Evolutionary conservation across 2,888 invertebrate species (phyloP).

Genomic region (Elysia crispata): DNA sequence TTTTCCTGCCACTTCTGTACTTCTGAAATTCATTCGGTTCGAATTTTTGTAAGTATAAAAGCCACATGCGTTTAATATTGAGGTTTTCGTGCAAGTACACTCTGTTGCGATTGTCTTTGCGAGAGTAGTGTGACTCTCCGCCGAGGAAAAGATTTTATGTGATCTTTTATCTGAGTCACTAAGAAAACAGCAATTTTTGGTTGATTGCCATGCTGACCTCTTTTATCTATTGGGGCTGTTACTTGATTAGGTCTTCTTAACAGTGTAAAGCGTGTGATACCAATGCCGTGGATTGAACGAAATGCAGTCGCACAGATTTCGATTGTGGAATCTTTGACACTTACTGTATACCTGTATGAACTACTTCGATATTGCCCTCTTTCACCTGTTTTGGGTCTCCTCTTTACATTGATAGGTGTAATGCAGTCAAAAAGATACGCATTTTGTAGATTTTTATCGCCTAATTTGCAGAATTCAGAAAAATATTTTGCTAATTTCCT

Average conservation of each 20-base stretch:
- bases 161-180: background rate
- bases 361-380: background rate
- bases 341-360: background rate
- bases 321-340: background rate
- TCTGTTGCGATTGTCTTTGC: conserved; percentile 30
- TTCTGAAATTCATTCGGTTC: conserved; percentile 41
- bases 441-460: background rate
- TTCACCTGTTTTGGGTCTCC: background rate
- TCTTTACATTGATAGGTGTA: background rate
- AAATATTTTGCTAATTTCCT: background rate
- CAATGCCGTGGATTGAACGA: background rate
- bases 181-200: background rate
- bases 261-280: background rate
- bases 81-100: conserved; percentile 44
- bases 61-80: conserved; percentile 44
- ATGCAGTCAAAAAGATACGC: background rate
- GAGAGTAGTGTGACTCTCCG: conserved; percentile 28
- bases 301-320: background rate
- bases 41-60: conserved; percentile 38
- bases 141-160: conserved; percentile 34
- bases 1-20: conserved; percentile 26
- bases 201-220: conserved; percentile 24
- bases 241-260: background rate
- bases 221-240: conserved; percentile 15
- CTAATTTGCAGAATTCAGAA: background rate